Evolutionary conservation across 2,797 vertebrate genomes (phyloP).

Genomic region (Amblyraja radiata): DNA sequence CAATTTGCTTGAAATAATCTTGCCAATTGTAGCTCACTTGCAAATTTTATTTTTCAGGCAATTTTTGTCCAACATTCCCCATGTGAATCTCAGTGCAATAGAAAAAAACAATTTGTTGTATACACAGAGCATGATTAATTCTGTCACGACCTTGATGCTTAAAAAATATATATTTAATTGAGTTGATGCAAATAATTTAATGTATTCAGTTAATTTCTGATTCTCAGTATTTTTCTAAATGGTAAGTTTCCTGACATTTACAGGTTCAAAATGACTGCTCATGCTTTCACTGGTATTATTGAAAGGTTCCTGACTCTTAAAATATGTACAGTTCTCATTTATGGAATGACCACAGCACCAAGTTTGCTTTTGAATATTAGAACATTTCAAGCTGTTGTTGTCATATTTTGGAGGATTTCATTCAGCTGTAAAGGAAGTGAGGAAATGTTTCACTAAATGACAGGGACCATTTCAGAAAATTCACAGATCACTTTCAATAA

Average conservation of each 20-base stretch:
- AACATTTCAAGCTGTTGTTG: not conserved
- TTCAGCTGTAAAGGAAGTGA: not conserved
- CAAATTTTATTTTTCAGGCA: not conserved
- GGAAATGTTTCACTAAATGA: not conserved
- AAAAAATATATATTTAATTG: not conserved
- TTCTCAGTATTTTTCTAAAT: not conserved
- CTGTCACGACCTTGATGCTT: not conserved
- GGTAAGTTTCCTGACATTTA: not conserved
- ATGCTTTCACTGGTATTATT: not conserved
- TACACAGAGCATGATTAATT: not conserved
- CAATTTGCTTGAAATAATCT: not conserved
- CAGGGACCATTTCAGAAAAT: not conserved
- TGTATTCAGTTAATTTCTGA: not conserved
- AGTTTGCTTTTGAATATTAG: not conserved
- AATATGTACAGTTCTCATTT: not conserved
- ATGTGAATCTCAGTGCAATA: not conserved
- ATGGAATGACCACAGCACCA: not conserved
- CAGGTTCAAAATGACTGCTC: not conserved
- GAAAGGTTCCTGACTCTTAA: not conserved
- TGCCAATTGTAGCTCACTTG: not conserved
- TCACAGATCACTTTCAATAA: not conserved
- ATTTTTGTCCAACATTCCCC: not conserved
- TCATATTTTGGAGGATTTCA: not conserved
- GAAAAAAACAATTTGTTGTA: not conserved
- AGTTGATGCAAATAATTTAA: slow-evolving; percentile 19